Conservation (phyloP, 2,888 invertebrate genomes). For the Myopa tessellatipennis region DNA sequence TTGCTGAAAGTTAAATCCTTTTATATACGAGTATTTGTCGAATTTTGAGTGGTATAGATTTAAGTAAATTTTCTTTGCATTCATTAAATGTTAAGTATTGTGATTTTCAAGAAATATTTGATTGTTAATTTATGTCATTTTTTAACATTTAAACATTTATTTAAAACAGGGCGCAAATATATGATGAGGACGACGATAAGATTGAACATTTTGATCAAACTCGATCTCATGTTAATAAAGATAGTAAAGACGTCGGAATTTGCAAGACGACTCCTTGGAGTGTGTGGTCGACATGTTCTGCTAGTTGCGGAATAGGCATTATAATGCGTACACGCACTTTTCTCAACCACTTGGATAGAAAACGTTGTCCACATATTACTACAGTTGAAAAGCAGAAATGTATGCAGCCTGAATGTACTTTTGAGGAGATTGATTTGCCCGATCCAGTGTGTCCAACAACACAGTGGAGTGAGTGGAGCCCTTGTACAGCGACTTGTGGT, state of each 20-base stretch:
- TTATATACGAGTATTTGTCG: too few species aligned
- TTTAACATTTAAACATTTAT: too few species aligned
- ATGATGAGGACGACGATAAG: constrained; percentile 62
- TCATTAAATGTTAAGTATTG: too few species aligned
- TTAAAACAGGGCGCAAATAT: neutral
- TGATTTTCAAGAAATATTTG: too few species aligned
- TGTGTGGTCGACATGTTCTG: constrained; percentile 81
- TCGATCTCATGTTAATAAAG: constrained; percentile 59
- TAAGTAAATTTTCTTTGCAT: too few species aligned
- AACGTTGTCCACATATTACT: constrained; percentile 83
- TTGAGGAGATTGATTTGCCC: constrained; percentile 69
- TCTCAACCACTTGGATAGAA: constrained; percentile 79
- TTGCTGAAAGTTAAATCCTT: too few species aligned
- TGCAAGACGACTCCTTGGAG: constrained; percentile 66
- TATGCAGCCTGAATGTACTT: constrained; percentile 77
- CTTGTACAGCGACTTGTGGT: constrained; percentile 90
- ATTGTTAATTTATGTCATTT: too few species aligned
- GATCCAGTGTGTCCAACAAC: constrained; percentile 78
- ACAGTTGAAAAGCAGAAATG: constrained; percentile 82
- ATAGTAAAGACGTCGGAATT: constrained; percentile 65
- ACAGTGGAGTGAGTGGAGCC: constrained; percentile 92
- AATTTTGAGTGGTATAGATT: too few species aligned
- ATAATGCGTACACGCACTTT: constrained; percentile 81
- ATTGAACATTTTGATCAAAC: constrained; percentile 65
- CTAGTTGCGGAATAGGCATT: constrained; percentile 83